phyloP scores from a whole-genome alignment of 2,888 invertebrate species.

The Aproaerema taeniolella region DNA sequence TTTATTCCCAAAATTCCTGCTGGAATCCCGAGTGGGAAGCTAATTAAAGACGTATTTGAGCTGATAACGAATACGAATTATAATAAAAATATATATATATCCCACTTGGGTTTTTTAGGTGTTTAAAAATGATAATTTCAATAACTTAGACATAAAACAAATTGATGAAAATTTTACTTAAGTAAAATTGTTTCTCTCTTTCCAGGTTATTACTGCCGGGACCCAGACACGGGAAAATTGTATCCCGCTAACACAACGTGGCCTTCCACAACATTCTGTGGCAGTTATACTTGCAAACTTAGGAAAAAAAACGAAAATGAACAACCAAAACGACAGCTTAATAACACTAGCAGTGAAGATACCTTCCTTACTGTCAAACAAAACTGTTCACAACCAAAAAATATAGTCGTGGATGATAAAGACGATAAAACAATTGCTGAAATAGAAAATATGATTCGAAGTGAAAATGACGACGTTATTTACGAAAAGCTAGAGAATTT shows the following conservation, averaged over 20 bases:
- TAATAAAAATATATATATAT: no score
- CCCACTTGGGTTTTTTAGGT: no score
- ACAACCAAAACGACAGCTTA: not conserved
- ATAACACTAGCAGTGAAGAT: not conserved
- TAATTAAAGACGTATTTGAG: no score
- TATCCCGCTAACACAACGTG: constrained; percentile 57
- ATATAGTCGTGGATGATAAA: not conserved
- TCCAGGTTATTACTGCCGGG: constrained; percentile 62
- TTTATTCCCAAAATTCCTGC: no score
- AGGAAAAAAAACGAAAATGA: constrained; percentile 31
- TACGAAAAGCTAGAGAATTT: not conserved
- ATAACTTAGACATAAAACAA: not conserved
- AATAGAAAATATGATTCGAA: not conserved
- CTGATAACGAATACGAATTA: no score
- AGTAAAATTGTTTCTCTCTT: constrained; percentile 21
- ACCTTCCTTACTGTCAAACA: not conserved
- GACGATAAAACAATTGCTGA: no score
- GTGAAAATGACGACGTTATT: constrained; percentile 9
- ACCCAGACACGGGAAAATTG: constrained; percentile 60
- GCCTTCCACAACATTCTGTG: constrained; percentile 59
- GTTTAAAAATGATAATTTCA: not conserved
- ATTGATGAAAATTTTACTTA: no score
- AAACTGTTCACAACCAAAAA: not conserved
- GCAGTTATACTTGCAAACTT: constrained; percentile 62
- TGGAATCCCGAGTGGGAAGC: no score